phyloP scores from a whole-genome alignment of 2,888 invertebrate genomes.

The Plusia festucae region DNA sequence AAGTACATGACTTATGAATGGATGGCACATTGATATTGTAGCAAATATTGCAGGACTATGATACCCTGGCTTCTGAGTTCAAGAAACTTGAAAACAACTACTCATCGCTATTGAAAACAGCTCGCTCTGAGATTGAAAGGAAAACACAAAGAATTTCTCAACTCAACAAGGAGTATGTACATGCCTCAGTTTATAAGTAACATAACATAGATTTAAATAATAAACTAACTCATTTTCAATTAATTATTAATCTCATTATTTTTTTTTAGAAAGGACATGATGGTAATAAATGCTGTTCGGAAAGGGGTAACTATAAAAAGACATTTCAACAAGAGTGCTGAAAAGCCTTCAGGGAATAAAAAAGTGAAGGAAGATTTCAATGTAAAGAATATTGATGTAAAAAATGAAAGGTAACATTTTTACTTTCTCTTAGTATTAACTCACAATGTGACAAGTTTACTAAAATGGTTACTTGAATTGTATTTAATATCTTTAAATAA shows the following conservation, averaged over 20 bases:
- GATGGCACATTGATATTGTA: constrained; percentile 83
- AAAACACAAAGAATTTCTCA: constrained; percentile 78
- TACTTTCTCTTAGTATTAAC: too few relatives aligned
- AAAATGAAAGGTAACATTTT: constrained; percentile 45
- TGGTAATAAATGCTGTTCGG: constrained; percentile 71
- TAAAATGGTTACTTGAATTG: neutral
- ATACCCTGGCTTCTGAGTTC: constrained; percentile 73
- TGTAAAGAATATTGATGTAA: constrained; percentile 14
- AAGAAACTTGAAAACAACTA: constrained; percentile 78
- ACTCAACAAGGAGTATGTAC: constrained; percentile 81
- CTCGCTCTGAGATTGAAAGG: constrained; percentile 80
- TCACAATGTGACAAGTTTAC: neutral
- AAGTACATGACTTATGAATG: constrained; percentile 60
- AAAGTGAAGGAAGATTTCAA: constrained; percentile 27
- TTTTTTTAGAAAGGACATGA: constrained; percentile 77
- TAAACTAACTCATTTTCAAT: neutral
- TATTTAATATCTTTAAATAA: too few relatives aligned
- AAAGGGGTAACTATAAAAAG: constrained; percentile 59
- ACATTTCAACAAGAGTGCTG: constrained; percentile 28
- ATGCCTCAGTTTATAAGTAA: neutral
- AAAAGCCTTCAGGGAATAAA: constrained; percentile 23
- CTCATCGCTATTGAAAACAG: constrained; percentile 81
- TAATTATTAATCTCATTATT: constrained; percentile 18
- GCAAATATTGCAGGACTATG: constrained; percentile 86
- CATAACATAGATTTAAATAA: too few relatives aligned